phyloP scores from a whole-genome alignment of 1,140 invertebrate species.

The Leptinotarsa lineolata region DNA sequence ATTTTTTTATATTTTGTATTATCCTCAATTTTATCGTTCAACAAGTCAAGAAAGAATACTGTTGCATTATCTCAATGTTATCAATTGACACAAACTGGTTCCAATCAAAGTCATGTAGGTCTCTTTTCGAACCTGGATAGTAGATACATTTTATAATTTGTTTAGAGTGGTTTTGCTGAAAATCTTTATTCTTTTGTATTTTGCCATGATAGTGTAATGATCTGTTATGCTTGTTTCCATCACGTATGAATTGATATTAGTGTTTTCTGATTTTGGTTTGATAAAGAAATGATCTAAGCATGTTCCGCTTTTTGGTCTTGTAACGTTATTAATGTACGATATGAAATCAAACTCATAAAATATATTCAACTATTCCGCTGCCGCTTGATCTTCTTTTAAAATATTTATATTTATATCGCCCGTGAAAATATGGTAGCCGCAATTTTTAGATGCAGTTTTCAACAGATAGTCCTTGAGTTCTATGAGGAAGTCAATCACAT shows the following conservation, averaged over 20 bases:
- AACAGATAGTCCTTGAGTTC: too few species aligned
- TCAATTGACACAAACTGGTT: neutral
- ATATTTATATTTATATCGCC: neutral
- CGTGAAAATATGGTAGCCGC: neutral
- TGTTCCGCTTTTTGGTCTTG: neutral
- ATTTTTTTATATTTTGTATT: constrained; percentile 4
- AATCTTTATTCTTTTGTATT: neutral
- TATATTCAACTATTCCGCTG: neutral
- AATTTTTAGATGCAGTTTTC: too few species aligned
- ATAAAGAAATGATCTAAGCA: neutral
- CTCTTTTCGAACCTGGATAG: neutral
- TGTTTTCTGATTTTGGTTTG: neutral
- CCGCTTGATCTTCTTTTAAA: neutral
- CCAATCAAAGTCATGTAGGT: neutral
- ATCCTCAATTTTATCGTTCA: neutral
- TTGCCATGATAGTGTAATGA: neutral
- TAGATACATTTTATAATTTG: neutral
- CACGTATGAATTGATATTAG: too few species aligned
- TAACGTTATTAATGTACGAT: neutral
- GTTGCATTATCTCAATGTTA: neutral
- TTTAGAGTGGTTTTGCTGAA: neutral
- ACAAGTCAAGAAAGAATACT: too few species aligned
- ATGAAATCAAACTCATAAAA: neutral
- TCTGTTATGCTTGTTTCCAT: too few species aligned
- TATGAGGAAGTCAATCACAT: too few species aligned